Evolutionary conservation across 2,797 vertebrate species (phyloP).

Genomic region (Diplodus sargus): DNA sequence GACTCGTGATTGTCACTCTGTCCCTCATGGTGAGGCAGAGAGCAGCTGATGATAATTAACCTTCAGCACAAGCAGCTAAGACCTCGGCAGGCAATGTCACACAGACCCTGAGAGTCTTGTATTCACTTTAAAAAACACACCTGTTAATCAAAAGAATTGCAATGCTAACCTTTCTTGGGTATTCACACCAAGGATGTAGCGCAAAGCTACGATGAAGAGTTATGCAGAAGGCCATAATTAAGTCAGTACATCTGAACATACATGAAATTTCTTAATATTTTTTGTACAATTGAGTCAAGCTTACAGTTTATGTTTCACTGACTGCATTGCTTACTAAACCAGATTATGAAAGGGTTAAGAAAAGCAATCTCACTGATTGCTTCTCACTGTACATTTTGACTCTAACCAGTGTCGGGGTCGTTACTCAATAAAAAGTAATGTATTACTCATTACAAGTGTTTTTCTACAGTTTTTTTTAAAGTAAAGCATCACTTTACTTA

Average conservation of each 20-base stretch:
- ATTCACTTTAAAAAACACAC: background rate
- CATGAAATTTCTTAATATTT: constrained; percentile 21
- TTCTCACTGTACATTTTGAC: background rate
- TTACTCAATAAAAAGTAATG: too few species aligned
- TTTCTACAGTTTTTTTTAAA: too few species aligned
- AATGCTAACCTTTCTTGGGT: background rate
- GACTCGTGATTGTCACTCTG: constrained; percentile 57
- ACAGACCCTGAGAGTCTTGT: constrained; percentile 5
- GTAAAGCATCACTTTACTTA: too few species aligned
- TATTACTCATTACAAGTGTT: too few species aligned
- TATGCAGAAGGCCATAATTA: constrained; percentile 1
- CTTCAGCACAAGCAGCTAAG: constrained; percentile 67
- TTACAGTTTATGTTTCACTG: constrained; percentile 11
- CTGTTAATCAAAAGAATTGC: background rate
- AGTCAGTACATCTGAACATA: background rate
- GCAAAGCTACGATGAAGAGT: background rate
- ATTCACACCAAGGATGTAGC: background rate
- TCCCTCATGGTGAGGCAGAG: constrained; percentile 56
- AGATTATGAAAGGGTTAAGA: constrained; percentile 2
- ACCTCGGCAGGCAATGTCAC: constrained; percentile 51
- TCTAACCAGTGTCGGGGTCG: background rate
- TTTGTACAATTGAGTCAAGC: constrained; percentile 12
- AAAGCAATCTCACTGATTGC: background rate
- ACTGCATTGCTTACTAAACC: constrained; percentile 7
- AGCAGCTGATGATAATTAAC: constrained; percentile 78